Evolutionary conservation across 2,888 invertebrate genomes (phyloP), one percentile per base, ranked within the genome.

Genomic region (Trissolcus japonicus): DNA sequence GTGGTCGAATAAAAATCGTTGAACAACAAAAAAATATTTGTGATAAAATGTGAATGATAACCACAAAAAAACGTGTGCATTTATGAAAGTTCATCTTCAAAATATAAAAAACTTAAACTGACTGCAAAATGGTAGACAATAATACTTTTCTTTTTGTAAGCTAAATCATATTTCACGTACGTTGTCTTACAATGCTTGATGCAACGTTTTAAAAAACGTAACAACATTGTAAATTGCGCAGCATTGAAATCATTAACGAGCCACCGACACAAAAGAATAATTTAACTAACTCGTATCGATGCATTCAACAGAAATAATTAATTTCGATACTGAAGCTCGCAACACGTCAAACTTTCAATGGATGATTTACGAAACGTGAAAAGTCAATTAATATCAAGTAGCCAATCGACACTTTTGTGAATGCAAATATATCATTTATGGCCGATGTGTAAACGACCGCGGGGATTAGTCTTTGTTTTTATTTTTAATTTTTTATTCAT

Each of bases 331-430:
- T 60, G 46, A 66, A 60, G 40, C 65, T 43, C 41, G 62, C 60
- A 60, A 59, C 21, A 50, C 54, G 51, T 66, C 55, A 14, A 11
- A 13, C 41, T 9, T 74, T 43, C 48, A 62, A 67, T 62, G 40
- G 43, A 53, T 74, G 67, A 67, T 67, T 74, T 74, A 67, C 57
- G 53, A 67, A 67, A 74, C 57, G 62, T 51, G 54, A 68, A 69
- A 63, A 63, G 69, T 71, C 65, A 71, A 76, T 75, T 75, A 75
- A 75, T 75, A 59, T 68, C 57, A 63, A 68, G 75, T 75, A 68
- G 68, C 75, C 75, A 63, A 68, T 68, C 75, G 75, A 63, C 75
- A 75, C 75, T 68, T 54, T 53, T 54, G 57, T 35, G 35, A 21
- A 68, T 62, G 75, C 63, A 68, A 54, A 75, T 9, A 35, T 59